These are phyloP conservation scores for Indri indri DNA, from an alignment of 2,113 vertebrate species.

Conservation along the genomic window DNA sequence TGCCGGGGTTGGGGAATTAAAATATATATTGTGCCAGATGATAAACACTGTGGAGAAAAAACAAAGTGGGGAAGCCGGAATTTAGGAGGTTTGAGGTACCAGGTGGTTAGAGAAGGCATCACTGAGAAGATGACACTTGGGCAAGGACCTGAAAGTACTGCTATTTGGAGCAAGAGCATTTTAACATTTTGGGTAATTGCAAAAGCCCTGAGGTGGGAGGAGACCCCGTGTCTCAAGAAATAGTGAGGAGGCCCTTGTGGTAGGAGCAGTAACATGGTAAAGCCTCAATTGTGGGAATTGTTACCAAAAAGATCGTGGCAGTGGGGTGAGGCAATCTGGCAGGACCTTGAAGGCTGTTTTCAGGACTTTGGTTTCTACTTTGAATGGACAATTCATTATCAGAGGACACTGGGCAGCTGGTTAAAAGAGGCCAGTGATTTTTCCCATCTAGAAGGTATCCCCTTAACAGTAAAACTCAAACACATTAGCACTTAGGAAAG, in stretches of 20 bases:
- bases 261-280: not conserved
- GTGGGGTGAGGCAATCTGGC: not conserved
- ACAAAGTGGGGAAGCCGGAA: not conserved
- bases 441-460: not conserved
- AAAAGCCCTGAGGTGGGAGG: too few relatives aligned
- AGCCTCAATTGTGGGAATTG: not conserved
- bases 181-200: fast-evolving
- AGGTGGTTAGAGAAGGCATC: not conserved
- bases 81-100: not conserved
- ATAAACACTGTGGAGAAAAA: not conserved
- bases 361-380: not conserved
- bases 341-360: not conserved
- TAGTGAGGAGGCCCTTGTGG: not conserved
- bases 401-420: not conserved
- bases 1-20: not conserved
- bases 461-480: not conserved
- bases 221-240: not conserved
- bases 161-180: not conserved
- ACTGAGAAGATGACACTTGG: not conserved
- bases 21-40: not conserved
- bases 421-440: not conserved
- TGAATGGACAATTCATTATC: not conserved
- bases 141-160: not conserved
- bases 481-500: not conserved
- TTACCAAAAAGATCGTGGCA: not conserved